These are phyloP conservation scores for Eumaeus atala DNA, from an alignment of 1,140 invertebrate genomes.

Conservation along the genomic window DNA sequence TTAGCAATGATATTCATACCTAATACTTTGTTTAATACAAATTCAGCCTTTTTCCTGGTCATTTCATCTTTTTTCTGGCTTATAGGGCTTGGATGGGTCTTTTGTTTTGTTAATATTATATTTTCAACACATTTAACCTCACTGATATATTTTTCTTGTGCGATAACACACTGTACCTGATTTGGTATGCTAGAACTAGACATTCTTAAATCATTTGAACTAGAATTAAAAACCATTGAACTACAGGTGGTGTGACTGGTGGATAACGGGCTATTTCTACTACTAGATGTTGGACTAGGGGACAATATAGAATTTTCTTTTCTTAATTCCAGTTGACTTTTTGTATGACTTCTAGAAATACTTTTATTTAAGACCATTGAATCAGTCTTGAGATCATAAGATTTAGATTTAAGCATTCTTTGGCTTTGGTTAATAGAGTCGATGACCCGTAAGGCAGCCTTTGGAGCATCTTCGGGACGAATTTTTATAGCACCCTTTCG, in stretches of 20 bases:
- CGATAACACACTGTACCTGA: conserved; percentile 72
- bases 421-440: conserved; percentile 68
- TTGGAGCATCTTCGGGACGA: conserved; percentile 63
- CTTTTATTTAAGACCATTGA: conserved; percentile 50
- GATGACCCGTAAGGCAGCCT: conserved; percentile 62
- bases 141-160: conserved; percentile 71
- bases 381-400: conserved; percentile 64
- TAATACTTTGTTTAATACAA: conserved; percentile 66
- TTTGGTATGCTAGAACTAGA: conserved; percentile 67
- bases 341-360: conserved; percentile 47
- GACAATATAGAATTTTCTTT: conserved; percentile 60
- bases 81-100: conserved; percentile 45
- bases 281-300: conserved; percentile 64
- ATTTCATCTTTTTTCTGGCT: conserved; percentile 55
- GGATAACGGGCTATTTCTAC: conserved; percentile 70
- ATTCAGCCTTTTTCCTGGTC: conserved; percentile 66
- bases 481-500: conserved; percentile 66
- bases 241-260: conserved; percentile 72
- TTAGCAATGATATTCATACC: conserved; percentile 67
- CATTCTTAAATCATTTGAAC: conserved; percentile 68
- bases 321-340: conserved; percentile 59
- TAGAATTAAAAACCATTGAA: conserved; percentile 72
- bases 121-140: conserved; percentile 72
- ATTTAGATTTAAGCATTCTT: conserved; percentile 66
- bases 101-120: conserved; percentile 62